Base-by-base conservation (phyloP, 2,797 vertebrate genomes). In the Saxicola maurus region DNA sequence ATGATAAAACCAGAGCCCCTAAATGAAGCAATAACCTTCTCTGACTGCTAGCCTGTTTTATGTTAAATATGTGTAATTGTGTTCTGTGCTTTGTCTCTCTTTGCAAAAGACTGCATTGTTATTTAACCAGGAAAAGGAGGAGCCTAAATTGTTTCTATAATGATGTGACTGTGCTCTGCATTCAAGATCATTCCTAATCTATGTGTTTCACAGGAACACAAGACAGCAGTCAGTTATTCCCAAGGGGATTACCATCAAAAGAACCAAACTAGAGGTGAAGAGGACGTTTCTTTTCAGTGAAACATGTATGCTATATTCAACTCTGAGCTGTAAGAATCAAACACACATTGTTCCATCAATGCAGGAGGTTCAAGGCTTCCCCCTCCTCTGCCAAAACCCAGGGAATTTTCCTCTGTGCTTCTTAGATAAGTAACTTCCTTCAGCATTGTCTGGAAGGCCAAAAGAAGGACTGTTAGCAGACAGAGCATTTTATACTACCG, bases 171-270 rank as follows among this genome's bases (percentile, higher is more conserved):
- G 76, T 89, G 90, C 52, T 83, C 91, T 77, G 77, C 90, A 73
- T 89, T 78, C 64, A 64, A 68, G 77, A 94, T 62, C 49, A 53
- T 81, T 83, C 46, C 67, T 71, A 64, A 83, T 69, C 67, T 73
- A 18, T 43, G 49, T 37, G 43, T 88, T 64, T 78, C 94, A 79
- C 73, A 76, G 77, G 82, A 94, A 80, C 90, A 64, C n/a, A 67
- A 77, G n/a, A 90, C 45, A 92, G 82, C 76, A 94, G 85, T 35
- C 64, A 57, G 60, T 56, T 83, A 67, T 64, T 94, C 87, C 91
- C 82, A 83, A 81, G n/a, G 46, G 74, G 82, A 94, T 84, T 91
- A 87, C 57, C 57, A 82, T 78, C 87, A 72, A 76, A 86, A 94
- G 71, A 87, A 86, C 49, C 66, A 91, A 87, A 81, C n/a, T 12